phyloP scores from a whole-genome alignment of 2,113 vertebrate genomes.

The Ginglymostoma cirratum region DNA sequence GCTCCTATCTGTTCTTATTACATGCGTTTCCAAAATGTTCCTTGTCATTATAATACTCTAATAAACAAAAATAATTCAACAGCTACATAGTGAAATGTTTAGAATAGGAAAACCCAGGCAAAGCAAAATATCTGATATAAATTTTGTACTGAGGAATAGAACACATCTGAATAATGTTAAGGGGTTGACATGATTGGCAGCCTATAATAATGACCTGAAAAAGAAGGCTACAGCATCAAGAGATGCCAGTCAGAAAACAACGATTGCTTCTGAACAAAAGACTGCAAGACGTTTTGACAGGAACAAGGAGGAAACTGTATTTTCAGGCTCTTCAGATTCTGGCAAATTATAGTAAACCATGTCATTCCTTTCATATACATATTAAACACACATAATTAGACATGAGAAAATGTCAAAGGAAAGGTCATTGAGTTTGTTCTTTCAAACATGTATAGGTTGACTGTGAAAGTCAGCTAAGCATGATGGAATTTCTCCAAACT shows the following conservation, averaged over 20 bases:
- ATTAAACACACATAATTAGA: neutral
- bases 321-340: neutral
- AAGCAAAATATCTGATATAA: neutral
- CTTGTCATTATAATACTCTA: neutral
- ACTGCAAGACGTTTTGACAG: neutral
- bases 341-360: neutral
- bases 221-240: neutral
- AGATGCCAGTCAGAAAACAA: slow-evolving; percentile 1
- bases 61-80: neutral
- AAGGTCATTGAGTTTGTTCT: neutral
- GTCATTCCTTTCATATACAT: neutral
- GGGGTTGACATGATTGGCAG: neutral
- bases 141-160: neutral
- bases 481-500: neutral
- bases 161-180: neutral
- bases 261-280: neutral
- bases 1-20: neutral
- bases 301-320: neutral
- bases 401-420: neutral
- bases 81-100: neutral
- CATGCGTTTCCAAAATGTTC: neutral
- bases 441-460: neutral
- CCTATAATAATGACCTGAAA: neutral
- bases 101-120: neutral
- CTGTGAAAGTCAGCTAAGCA: neutral